phyloP scores from a whole-genome alignment of 2,888 invertebrate genomes.

The Tetramorium bicarinatum region DNA sequence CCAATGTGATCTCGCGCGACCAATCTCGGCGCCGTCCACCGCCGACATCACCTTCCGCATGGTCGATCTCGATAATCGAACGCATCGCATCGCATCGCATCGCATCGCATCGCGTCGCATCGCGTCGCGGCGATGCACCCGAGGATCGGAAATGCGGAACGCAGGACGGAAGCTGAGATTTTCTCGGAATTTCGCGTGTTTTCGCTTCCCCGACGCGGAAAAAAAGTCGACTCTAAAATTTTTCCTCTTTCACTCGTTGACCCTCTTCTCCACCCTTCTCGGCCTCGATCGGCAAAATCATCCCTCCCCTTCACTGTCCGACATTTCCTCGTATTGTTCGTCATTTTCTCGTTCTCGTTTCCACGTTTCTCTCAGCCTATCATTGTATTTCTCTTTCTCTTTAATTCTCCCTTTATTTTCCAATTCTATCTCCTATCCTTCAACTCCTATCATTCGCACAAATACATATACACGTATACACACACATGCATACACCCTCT shows the following conservation, averaged over 20 bases:
- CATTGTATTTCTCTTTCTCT: slow-evolving; percentile 2
- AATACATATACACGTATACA: not conserved
- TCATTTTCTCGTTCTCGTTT: slow-evolving; percentile 28
- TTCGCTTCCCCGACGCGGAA: not conserved
- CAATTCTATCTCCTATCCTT: not conserved
- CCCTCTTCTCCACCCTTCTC: not conserved
- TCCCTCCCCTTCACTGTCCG: not conserved
- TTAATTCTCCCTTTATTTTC: not conserved
- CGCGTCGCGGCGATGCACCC: slow-evolving; percentile 4
- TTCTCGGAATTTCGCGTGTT: slow-evolving; percentile 30
- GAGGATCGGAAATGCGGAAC: slow-evolving; percentile 41
- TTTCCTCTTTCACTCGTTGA: not conserved
- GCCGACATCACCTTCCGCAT: slow-evolving; percentile 25
- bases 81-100: slow-evolving; percentile 18
- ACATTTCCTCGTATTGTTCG: not conserved
- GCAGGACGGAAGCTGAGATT: not conserved
- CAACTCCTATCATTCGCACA: not conserved
- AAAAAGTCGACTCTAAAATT: slow-evolving; percentile 25
- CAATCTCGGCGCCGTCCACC: slow-evolving; percentile 5
- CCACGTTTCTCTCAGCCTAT: slow-evolving; percentile 35
- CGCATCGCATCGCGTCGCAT: slow-evolving; percentile 9
- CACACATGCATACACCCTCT: slow-evolving; percentile 1
- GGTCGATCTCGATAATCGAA: slow-evolving; percentile 45
- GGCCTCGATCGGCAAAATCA: not conserved
- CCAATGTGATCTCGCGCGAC: slow-evolving; percentile 27